A percentile compares a stretch with the other conserved stretches of the same genome.
Conservation (phyloP, 2,113 vertebrate genomes). For the Corapipo altera region DNA sequence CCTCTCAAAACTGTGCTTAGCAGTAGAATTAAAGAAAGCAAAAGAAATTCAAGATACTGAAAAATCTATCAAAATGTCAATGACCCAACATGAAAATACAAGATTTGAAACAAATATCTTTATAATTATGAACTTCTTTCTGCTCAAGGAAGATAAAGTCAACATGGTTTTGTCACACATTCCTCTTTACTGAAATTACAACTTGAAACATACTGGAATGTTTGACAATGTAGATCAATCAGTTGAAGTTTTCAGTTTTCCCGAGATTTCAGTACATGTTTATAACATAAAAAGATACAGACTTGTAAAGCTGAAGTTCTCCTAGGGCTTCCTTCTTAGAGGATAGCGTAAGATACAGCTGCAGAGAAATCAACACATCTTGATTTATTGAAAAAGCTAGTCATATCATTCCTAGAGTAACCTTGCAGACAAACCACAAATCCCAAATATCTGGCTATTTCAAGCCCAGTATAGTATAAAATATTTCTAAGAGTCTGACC, state of each 20-base stretch:
- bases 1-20: background rate
- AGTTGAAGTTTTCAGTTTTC: background rate
- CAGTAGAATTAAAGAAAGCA: background rate
- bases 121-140: background rate
- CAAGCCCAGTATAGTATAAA: background rate
- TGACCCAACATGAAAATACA: background rate
- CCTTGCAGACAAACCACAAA: background rate
- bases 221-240: background rate
- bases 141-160: background rate
- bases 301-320: background rate
- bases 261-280: background rate
- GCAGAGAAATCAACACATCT: background rate
- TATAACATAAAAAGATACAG: background rate
- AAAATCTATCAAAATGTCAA: background rate
- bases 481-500: background rate
- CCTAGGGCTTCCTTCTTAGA: background rate
- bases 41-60: background rate
- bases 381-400: background rate
- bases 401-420: background rate
- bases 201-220: background rate
- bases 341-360: background rate
- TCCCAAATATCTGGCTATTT: background rate
- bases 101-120: background rate
- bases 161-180: background rate
- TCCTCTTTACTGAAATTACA: background rate